A percentile compares a stretch with the other conserved stretches of the same genome.
These are phyloP conservation scores for Dreissena polymorpha DNA, from an alignment of 1,140 invertebrate species.

Conservation along the genomic window DNA sequence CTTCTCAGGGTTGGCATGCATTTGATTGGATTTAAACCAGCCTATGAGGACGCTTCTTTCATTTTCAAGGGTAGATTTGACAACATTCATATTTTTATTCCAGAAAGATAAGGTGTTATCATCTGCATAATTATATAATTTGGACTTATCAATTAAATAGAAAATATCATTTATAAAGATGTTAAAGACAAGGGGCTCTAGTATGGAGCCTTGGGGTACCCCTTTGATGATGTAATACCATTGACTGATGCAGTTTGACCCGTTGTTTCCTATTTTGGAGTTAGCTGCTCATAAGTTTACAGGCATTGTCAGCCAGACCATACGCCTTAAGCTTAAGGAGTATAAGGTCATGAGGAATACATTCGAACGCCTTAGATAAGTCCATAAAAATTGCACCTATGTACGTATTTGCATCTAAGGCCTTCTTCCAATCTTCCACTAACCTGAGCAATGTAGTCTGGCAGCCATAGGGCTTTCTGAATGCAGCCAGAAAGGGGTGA, in stretches of 20 bases:
- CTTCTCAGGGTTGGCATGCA: too few species aligned
- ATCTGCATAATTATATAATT: slow-evolving; percentile 46
- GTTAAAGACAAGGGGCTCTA: slow-evolving; percentile 14
- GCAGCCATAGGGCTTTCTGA: neutral
- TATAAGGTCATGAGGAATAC: slow-evolving; percentile 44
- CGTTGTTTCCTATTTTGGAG: slow-evolving; percentile 25
- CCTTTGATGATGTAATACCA: slow-evolving; percentile 10
- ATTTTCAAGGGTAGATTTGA: slow-evolving; percentile 12
- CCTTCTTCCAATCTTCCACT: neutral
- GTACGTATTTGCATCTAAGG: neutral
- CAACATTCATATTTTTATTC: neutral
- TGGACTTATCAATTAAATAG: slow-evolving; percentile 15
- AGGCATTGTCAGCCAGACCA: neutral
- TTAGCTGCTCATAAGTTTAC: slow-evolving; percentile 11
- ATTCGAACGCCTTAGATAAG: slow-evolving; percentile 40
- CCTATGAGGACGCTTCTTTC: slow-evolving; percentile 12
- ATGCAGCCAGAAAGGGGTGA: neutral
- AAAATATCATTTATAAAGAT: slow-evolving; percentile 53
- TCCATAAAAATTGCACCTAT: slow-evolving; percentile 40
- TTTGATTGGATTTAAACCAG: slow-evolving; percentile 45
- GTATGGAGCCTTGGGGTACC: slow-evolving; percentile 40
- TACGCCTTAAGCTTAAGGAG: slow-evolving; percentile 22
- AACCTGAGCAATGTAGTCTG: neutral
- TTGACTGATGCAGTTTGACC: slow-evolving; percentile 1
- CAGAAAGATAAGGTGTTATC: slow-evolving; percentile 42